Base-by-base conservation (phyloP, 2,113 vertebrate species). In the Zosterops japonicus region DNA sequence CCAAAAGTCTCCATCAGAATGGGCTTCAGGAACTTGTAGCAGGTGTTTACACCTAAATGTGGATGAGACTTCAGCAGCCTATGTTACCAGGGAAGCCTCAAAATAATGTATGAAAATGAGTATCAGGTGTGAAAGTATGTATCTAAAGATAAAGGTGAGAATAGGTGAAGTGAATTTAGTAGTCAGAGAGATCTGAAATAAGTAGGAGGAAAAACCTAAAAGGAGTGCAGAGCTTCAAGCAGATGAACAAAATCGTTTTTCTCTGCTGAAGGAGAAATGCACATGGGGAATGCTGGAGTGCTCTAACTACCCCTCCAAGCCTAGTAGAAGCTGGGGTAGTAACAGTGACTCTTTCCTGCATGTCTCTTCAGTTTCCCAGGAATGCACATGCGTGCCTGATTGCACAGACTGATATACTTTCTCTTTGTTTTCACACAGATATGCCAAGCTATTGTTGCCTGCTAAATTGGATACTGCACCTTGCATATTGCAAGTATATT, bases 381-480 rank as follows among this genome's bases (percentile, higher is more conserved):
- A 82, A 68, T 9, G 7, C 28, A 44, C 8, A 17, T 3, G 1
- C 15, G 9, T 23, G 4, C 15, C 49, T 80, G 23, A 24, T 44
- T 63, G 47, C 46, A 44, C 19, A 75, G n/a, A 80, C 18, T 1
- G 7, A 9, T 53, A 17, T 9, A 2, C 71, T 72, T 85, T 39
- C 41, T 44, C n/a, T 87, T 72, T 46, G 9, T 70, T 92, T 94
- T 70, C 42, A 39, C 29, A 77, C 35, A 69, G 31, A 57, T 65
- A 41, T 31, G 4, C 36, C 41, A 55, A 47, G 21, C 12, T 85
- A 22, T 68, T 41, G n/a, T n/a, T 61, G 27, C 31, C 60, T 84
- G 22, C 63, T 6, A 50, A 50, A 33, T 0, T 39, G 33, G 12
- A 22, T 36, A 9, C 5, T 41, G 16, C 15, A 11, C 6, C 0